These are phyloP conservation scores for Malurus melanocephalus DNA, from an alignment of 2,113 vertebrate genomes.

Conservation along the genomic window DNA sequence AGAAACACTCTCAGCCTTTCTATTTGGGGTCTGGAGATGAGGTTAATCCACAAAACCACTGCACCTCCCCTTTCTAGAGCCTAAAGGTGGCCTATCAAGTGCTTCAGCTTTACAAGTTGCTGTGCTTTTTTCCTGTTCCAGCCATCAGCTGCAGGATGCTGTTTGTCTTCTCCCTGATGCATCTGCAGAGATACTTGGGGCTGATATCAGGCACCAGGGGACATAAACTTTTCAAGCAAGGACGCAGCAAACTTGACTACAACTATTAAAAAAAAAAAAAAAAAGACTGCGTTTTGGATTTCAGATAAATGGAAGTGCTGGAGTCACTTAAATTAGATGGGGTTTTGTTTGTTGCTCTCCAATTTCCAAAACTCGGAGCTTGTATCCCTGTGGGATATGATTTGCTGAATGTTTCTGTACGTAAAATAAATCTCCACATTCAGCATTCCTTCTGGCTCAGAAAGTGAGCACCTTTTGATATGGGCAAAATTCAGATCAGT, in stretches of 20 bases:
- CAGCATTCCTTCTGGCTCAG: neutral
- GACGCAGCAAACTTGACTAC: neutral
- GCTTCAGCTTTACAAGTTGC: neutral
- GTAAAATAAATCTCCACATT: neutral
- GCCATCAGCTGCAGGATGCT: neutral
- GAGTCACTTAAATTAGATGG: neutral
- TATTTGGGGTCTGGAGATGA: neutral
- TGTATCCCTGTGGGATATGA: neutral
- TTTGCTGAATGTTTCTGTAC: neutral
- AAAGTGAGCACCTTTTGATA: neutral
- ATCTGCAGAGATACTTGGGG: neutral
- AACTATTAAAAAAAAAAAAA: neutral
- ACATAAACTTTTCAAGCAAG: constrained; percentile 14
- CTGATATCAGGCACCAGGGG: neutral
- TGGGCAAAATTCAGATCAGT: neutral
- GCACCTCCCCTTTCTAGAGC: neutral
- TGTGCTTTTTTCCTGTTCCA: neutral
- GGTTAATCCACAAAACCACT: neutral
- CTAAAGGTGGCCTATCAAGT: neutral
- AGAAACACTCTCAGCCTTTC: neutral
- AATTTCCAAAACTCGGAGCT: neutral
- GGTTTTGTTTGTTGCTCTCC: neutral
- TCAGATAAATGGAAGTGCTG: neutral
- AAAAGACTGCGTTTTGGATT: neutral
- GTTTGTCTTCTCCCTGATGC: neutral